Base-by-base conservation (phyloP, 1,140 invertebrate genomes). In the Thaumatotibia leucotreta region DNA sequence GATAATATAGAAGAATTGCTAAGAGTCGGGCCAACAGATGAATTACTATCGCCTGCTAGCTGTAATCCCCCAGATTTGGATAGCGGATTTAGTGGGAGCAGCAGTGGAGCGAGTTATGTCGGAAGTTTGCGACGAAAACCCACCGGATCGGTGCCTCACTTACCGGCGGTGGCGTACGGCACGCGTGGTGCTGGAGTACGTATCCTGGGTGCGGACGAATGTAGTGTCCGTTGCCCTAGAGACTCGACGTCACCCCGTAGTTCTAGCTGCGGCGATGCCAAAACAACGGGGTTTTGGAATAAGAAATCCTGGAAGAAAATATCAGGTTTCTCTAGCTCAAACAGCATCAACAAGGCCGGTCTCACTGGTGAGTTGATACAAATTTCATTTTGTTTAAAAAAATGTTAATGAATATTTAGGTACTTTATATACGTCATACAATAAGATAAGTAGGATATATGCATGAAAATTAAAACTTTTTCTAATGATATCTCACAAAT, bases 11-110 rank as follows among this genome's bases (percentile, higher is more conserved):
- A 95, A 77, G 94, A 95, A 86, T 82, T 95, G 20, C 86, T 95
- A 68, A 92, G 92, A 74, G 94, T 95, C 70, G 94, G 94, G 69
- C 94, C 95, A 0, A 95, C 95, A 33, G 95, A 96, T 80, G 94
- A 95, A 70, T 91, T 95, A 65, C 91, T 94, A 77, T 95, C 94
- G 17, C 93, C 94, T 65, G 94, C 91, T 83, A 91, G 79, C 82
- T 92, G 93, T 86, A 91, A 93, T 74, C 93, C 93, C 64, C 94
- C 94, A 62, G 95, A 96, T 84, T 91, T 96, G 75, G 95, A 96
- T 86, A 96, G 95, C 81, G 95, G 95, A 29, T 96, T 96, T 84
- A 95, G 95, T 86, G 95, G 95, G 70, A 96, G 95, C 82, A 95
- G 95, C 82, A 95, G 94, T 83, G 94, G 94, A 50, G 95, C 95